phyloP scores from a whole-genome alignment of 2,797 vertebrate species.

The Gila robusta region DNA sequence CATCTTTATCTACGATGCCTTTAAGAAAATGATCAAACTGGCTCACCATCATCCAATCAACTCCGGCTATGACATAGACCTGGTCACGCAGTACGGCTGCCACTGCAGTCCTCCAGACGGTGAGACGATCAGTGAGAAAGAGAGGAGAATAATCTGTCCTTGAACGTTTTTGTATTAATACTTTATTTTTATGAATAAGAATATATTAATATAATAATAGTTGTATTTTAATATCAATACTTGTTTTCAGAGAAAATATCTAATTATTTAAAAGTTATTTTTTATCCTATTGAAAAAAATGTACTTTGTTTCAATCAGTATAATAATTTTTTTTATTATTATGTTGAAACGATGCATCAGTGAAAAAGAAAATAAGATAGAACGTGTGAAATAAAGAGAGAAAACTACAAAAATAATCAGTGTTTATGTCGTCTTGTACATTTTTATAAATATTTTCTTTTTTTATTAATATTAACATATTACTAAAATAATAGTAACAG shows the following conservation, averaged over 20 bases:
- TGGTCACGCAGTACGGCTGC: constrained; percentile 87
- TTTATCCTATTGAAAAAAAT: background rate
- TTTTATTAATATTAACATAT: background rate
- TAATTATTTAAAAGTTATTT: background rate
- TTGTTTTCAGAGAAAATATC: background rate
- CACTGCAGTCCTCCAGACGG: constrained; percentile 79
- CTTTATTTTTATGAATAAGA: background rate
- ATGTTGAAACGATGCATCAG: background rate
- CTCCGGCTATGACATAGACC: constrained; percentile 79
- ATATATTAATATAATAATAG: background rate
- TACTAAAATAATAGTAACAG: background rate
- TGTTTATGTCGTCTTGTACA: background rate
- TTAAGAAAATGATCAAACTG: constrained; percentile 98
- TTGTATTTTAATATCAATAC: background rate
- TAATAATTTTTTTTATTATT: background rate
- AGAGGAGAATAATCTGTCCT: too few relatives aligned
- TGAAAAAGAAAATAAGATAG: background rate
- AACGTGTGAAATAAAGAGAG: background rate
- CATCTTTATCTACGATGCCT: constrained; percentile 98
- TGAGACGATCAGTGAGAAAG: background rate
- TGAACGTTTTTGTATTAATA: background rate
- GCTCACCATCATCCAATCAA: constrained; percentile 91
- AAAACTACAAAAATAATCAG: background rate
- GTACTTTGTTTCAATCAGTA: too few relatives aligned
- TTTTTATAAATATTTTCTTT: background rate